These are phyloP conservation scores for Periophthalmodon schlosseri DNA, from an alignment of 2,113 vertebrate species.

Conservation along the genomic window DNA sequence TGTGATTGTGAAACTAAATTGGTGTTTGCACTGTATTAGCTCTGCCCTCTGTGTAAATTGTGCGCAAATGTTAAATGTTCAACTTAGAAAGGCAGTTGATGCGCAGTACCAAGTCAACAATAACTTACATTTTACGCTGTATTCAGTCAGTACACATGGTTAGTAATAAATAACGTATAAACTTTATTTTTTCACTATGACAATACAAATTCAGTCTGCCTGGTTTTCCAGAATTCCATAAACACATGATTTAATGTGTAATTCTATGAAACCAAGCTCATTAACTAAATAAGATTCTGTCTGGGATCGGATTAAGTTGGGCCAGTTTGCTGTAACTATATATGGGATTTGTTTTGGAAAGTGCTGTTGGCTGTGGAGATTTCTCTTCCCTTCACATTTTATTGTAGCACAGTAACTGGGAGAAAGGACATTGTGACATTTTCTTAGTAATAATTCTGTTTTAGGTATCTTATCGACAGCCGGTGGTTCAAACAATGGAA, in stretches of 20 bases:
- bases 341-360: slow-evolving; percentile 23
- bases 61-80: background rate
- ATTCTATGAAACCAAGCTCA: slow-evolving; percentile 57
- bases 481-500: slow-evolving; percentile 99
- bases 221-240: background rate
- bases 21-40: background rate
- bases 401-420: background rate
- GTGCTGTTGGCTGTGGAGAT: background rate
- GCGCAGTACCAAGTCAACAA: background rate
- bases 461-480: slow-evolving; percentile 87
- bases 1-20: slow-evolving; percentile 1
- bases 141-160: background rate
- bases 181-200: background rate
- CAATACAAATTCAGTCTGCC: background rate
- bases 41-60: background rate
- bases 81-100: background rate
- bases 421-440: background rate
- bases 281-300: slow-evolving; percentile 54
- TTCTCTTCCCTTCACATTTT: background rate
- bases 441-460: slow-evolving; percentile 1
- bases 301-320: slow-evolving; percentile 62
- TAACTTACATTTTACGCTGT: background rate
- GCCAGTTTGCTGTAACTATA: slow-evolving; percentile 55
- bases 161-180: background rate
- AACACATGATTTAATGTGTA: slow-evolving; percentile 8